phyloP scores from a whole-genome alignment of 2,888 invertebrate genomes.

The Caenorhabditis sp. region DNA sequence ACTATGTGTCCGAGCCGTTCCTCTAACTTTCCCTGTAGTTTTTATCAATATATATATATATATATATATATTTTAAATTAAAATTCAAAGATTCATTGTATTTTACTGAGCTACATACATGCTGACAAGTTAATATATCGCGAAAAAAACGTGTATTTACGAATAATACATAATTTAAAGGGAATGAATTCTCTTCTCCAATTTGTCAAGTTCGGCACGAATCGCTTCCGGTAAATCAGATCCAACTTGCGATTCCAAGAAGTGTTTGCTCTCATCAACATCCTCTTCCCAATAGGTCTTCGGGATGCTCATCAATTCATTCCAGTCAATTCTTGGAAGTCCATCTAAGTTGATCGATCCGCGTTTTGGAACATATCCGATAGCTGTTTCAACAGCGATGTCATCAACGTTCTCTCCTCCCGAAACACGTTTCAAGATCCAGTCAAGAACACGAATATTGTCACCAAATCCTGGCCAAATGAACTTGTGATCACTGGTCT shows the following conservation, averaged over 20 bases:
- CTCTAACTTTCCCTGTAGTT: too few relatives aligned
- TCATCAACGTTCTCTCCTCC: slow-evolving; percentile 72
- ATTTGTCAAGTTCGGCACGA: slow-evolving; percentile 66
- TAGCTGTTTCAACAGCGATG: slow-evolving; percentile 77
- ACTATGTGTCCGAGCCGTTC: too few relatives aligned
- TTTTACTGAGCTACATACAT: background rate
- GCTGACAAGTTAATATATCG: background rate
- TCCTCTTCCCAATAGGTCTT: slow-evolving; percentile 92
- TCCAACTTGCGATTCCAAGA: slow-evolving; percentile 84
- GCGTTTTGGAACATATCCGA: slow-evolving; percentile 53
- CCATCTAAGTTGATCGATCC: slow-evolving; percentile 81
- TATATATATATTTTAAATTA: too few relatives aligned
- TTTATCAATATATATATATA: too few relatives aligned
- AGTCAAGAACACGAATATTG: slow-evolving; percentile 92
- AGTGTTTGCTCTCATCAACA: slow-evolving; percentile 81
- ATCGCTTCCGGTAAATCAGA: slow-evolving; percentile 67
- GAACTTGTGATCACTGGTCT: slow-evolving; percentile 77
- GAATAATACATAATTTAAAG: slow-evolving; percentile 42
- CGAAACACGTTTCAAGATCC: slow-evolving; percentile 85
- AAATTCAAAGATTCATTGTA: too few relatives aligned
- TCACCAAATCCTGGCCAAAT: slow-evolving; percentile 99
- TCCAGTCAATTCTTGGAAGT: slow-evolving; percentile 79
- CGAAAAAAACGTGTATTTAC: background rate
- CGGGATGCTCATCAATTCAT: slow-evolving; percentile 85
- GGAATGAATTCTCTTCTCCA: slow-evolving; percentile 65